Percentiles rank a stretch among this genome's conserved stretches.
Conservation (phyloP, 2,113 vertebrate genomes). For the Corynorhinus townsendii region DNA sequence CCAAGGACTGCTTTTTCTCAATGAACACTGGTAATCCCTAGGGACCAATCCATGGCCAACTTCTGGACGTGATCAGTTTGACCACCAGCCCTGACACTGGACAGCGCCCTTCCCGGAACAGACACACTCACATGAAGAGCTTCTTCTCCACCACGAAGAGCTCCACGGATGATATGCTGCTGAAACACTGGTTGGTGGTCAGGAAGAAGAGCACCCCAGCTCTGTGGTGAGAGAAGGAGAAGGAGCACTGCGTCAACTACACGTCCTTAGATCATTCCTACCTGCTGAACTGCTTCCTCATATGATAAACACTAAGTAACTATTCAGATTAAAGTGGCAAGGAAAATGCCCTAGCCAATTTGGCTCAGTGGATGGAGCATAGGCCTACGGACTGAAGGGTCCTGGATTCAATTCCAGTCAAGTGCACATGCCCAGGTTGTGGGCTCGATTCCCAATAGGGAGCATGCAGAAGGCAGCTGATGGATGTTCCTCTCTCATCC, state of each 20-base stretch:
- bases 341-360: too few relatives aligned
- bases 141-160: slow-evolving; percentile 94
- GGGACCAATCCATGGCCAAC: not conserved
- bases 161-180: slow-evolving; percentile 88
- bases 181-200: slow-evolving; percentile 93
- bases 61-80: not conserved
- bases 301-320: not conserved
- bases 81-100: not conserved
- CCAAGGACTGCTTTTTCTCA: not conserved
- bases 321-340: too few relatives aligned
- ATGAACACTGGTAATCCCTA: not conserved
- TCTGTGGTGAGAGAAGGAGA: slow-evolving; percentile 71
- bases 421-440: too few relatives aligned
- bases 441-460: too few relatives aligned
- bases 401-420: too few relatives aligned
- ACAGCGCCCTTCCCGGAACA: not conserved
- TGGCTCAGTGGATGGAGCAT: too few relatives aligned
- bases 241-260: not conserved
- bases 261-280: not conserved
- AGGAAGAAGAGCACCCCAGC: slow-evolving; percentile 93
- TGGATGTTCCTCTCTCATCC: too few relatives aligned
- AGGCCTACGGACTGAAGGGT: too few relatives aligned
- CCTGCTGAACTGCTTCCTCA: not conserved
- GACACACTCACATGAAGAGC: slow-evolving; percentile 90
- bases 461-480: too few relatives aligned